Evolutionary conservation across 2,888 invertebrate species (phyloP).

Genomic region (Torymus tubicola): DNA sequence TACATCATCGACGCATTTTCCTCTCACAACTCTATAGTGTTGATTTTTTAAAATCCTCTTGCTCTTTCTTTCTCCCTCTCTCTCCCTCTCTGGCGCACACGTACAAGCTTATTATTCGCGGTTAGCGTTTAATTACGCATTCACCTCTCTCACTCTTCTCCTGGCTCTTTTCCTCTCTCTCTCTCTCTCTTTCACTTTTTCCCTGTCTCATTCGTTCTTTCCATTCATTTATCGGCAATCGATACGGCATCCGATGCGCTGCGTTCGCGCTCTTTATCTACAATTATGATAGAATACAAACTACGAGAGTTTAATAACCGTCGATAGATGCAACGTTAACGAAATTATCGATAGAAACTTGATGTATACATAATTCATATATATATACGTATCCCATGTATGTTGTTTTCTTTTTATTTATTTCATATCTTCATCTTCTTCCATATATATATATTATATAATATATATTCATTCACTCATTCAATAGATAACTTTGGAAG

Average conservation of each 20-base stretch:
- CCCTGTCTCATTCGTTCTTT: background rate
- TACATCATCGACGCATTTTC: background rate
- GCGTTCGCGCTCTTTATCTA: slow-evolving; percentile 47
- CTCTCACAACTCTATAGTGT: too few relatives aligned
- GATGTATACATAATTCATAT: slow-evolving; percentile 62
- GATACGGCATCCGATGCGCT: slow-evolving; percentile 14
- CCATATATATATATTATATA: slow-evolving; percentile 54
- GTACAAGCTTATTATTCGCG: too few relatives aligned
- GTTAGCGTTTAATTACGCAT: too few relatives aligned
- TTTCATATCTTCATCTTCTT: too few relatives aligned
- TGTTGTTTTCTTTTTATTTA: slow-evolving; percentile 14
- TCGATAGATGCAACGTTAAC: slow-evolving; percentile 65
- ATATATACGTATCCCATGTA: slow-evolving; percentile 57
- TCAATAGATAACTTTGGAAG: slow-evolving; percentile 67
- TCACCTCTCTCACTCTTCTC: background rate
- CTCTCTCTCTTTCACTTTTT: background rate
- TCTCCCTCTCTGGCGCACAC: too few relatives aligned
- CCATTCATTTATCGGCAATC: slow-evolving; percentile 42
- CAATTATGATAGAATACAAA: slow-evolving; percentile 44
- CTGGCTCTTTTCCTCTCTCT: background rate
- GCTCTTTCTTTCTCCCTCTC: too few relatives aligned
- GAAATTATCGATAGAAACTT: slow-evolving; percentile 66
- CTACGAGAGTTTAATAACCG: slow-evolving; percentile 60
- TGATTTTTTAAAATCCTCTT: too few relatives aligned
- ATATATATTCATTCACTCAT: slow-evolving; percentile 58